phyloP scores from a whole-genome alignment of 2,888 invertebrate species.

The Trypoxylon attenuatum region DNA sequence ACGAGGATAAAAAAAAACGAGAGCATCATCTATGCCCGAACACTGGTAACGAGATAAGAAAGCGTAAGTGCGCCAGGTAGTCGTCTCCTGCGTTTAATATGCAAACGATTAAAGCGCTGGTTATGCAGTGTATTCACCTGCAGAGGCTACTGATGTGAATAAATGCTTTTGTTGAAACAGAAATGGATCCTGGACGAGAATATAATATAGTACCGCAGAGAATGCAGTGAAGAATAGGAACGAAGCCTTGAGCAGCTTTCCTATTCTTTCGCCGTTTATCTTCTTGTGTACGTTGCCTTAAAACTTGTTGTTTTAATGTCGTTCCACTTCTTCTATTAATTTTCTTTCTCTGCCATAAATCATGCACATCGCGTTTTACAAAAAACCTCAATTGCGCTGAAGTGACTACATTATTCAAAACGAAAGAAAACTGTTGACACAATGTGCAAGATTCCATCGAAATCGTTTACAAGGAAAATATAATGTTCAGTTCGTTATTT shows the following conservation, averaged over 20 bases:
- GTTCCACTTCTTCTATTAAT: not conserved
- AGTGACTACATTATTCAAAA: not conserved
- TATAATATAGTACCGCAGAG: no score
- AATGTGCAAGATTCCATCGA: constrained; percentile 24
- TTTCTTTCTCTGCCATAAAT: not conserved
- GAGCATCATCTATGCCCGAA: constrained; percentile 7
- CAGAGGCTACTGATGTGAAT: constrained; percentile 46
- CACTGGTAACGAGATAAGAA: constrained; percentile 20
- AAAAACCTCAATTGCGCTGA: not conserved
- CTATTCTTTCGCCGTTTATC: no score
- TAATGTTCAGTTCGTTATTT: not conserved
- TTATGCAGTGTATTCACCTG: constrained; percentile 25
- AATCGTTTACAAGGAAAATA: not conserved
- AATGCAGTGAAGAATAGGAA: not conserved
- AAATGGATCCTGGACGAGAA: constrained; percentile 18
- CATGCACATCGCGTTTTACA: not conserved
- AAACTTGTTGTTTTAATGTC: not conserved
- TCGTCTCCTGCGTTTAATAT: constrained; percentile 45
- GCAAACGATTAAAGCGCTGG: constrained; percentile 35
- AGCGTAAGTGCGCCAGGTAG: constrained; percentile 17
- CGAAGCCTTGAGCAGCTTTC: not conserved
- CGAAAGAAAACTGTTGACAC: not conserved
- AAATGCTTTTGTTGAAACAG: constrained; percentile 35
- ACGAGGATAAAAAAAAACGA: not conserved
- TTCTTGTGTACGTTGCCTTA: not conserved